These are phyloP conservation scores for Hybos culiciformis DNA, from an alignment of 2,888 invertebrate species.

Conservation along the genomic window DNA sequence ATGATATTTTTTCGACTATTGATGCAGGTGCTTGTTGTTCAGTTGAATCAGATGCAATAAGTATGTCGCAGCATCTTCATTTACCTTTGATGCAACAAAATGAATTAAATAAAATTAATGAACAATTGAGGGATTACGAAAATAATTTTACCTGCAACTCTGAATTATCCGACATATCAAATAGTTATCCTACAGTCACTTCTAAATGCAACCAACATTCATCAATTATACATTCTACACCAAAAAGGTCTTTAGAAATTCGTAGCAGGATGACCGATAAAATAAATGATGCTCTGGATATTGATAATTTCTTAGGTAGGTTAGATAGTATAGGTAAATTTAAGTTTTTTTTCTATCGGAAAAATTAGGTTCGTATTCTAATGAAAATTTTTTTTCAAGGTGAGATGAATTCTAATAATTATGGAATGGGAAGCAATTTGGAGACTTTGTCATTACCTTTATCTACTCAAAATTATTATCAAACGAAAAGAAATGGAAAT, in stretches of 20 bases:
- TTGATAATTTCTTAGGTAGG: slow-evolving; percentile 28
- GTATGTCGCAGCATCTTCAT: slow-evolving; percentile 4
- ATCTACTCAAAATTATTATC: slow-evolving; percentile 1
- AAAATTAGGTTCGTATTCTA: too few species aligned
- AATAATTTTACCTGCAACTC: slow-evolving; percentile 22
- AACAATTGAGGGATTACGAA: slow-evolving; percentile 23
- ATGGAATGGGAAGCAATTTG: slow-evolving; percentile 17
- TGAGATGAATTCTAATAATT: background rate
- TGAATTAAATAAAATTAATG: slow-evolving; percentile 29
- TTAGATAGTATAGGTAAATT: too few species aligned
- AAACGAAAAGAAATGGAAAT: background rate
- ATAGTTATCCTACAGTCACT: slow-evolving; percentile 10
- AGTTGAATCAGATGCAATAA: background rate
- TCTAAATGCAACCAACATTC: background rate
- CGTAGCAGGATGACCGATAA: background rate
- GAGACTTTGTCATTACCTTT: slow-evolving; percentile 15
- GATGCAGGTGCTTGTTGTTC: too few species aligned
- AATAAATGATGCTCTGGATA: slow-evolving; percentile 24
- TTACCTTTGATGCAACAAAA: slow-evolving; percentile 22
- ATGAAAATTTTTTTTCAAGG: background rate
- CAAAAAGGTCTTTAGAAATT: slow-evolving; percentile 21
- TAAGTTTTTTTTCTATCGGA: too few species aligned
- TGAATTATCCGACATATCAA: slow-evolving; percentile 30
- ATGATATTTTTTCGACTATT: too few species aligned
- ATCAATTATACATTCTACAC: slow-evolving; percentile 30